Evolutionary conservation across 2,888 invertebrate species (phyloP).

Genomic region (Azorinus chamasolen): DNA sequence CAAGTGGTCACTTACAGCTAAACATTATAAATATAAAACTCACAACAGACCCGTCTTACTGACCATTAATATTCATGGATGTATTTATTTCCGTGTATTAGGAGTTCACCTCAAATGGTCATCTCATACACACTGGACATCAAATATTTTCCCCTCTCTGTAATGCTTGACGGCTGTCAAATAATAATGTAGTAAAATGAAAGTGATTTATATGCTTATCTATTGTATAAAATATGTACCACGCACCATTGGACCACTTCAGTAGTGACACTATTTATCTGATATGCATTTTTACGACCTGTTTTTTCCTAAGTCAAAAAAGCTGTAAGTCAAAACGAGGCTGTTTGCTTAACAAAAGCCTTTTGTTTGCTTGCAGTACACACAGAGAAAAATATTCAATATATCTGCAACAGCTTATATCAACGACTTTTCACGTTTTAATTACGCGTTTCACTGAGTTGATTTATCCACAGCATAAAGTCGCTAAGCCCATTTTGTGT

Average conservation of each 20-base stretch:
- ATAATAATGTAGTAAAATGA: slow-evolving; percentile 21
- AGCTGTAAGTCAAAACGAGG: too few relatives aligned
- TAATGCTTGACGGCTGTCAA: slow-evolving; percentile 27
- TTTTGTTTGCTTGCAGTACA: too few relatives aligned
- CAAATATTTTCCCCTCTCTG: slow-evolving; percentile 4
- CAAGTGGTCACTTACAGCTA: slow-evolving; percentile 55
- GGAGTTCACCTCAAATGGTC: slow-evolving; percentile 50
- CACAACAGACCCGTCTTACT: slow-evolving; percentile 48
- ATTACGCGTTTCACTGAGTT: too few relatives aligned
- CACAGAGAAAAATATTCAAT: too few relatives aligned
- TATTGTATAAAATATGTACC: slow-evolving; percentile 11
- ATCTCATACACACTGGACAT: slow-evolving; percentile 37
- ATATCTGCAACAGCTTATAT: too few relatives aligned
- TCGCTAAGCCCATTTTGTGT: slow-evolving; percentile 4
- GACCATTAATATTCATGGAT: slow-evolving; percentile 42
- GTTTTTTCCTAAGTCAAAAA: too few relatives aligned
- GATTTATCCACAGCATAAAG: neutral
- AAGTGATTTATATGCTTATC: slow-evolving; percentile 46
- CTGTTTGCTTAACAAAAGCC: too few relatives aligned
- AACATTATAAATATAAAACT: slow-evolving; percentile 61
- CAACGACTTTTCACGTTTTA: too few relatives aligned
- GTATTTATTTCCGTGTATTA: slow-evolving; percentile 36
- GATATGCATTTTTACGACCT: too few relatives aligned
- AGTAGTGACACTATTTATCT: too few relatives aligned
- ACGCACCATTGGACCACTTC: too few relatives aligned